A percentile compares a stretch with the other conserved stretches of the same genome.
phyloP scores from a whole-genome alignment of 2,797 vertebrate genomes.

The Pyrocephalus nanus region DNA sequence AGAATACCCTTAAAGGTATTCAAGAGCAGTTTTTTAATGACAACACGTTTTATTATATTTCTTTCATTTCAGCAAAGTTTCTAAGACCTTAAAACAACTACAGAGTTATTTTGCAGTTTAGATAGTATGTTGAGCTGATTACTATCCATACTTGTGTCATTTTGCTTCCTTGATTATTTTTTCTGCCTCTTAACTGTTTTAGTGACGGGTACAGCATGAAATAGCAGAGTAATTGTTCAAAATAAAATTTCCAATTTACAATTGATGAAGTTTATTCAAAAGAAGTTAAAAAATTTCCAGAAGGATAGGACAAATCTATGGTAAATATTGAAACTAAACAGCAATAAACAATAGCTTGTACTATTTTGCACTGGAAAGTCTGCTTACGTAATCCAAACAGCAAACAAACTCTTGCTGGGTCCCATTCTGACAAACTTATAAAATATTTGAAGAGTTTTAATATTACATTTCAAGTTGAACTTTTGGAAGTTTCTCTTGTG shows the following conservation, averaged over 20 bases:
- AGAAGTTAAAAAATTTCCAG: neutral
- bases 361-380: neutral
- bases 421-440: neutral
- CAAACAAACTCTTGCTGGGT: neutral
- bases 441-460: neutral
- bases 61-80: neutral
- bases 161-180: neutral
- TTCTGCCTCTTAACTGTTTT: neutral
- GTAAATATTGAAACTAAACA: neutral
- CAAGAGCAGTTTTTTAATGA: neutral
- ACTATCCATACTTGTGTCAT: neutral
- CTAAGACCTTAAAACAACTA: neutral
- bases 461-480: neutral
- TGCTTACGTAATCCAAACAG: neutral
- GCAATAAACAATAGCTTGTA: conserved; percentile 11
- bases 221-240: neutral
- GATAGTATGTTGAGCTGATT: neutral
- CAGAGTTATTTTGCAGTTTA: neutral
- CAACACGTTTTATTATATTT: neutral
- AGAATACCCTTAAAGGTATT: neutral
- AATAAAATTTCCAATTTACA: neutral
- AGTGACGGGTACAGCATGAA: neutral
- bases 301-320: neutral
- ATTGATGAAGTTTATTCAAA: neutral
- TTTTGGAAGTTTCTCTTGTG: neutral